Percentiles rank a stretch among this genome's conserved stretches.
Evolutionary conservation across 1,140 invertebrate species (phyloP).

Genomic region (Agraylea sexmaculata): DNA sequence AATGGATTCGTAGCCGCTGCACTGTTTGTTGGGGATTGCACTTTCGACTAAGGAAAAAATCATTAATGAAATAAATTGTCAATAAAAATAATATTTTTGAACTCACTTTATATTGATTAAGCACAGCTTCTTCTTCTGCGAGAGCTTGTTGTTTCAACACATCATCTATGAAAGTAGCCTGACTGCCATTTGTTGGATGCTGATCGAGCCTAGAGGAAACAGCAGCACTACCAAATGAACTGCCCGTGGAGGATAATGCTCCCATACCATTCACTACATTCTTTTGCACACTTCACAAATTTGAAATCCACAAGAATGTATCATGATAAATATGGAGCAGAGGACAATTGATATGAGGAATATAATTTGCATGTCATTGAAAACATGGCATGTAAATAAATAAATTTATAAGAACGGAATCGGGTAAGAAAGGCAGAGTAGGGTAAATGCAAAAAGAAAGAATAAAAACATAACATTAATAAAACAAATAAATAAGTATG

Average conservation of each 20-base stretch:
- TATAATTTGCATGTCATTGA: no score
- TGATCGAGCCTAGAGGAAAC: conserved; percentile 58
- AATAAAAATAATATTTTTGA: conserved; percentile 10
- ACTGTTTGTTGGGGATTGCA: conserved; percentile 57
- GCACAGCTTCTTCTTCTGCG: conserved; percentile 88
- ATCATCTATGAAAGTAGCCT: conserved; percentile 60
- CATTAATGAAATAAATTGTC: neutral
- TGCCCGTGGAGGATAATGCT: conserved; percentile 78
- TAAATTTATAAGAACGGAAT: no score
- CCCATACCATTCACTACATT: conserved; percentile 83
- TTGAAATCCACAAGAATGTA: neutral
- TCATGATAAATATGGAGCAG: no score
- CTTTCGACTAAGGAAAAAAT: conserved; percentile 52
- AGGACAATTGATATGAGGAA: no score
- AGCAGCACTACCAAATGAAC: conserved; percentile 70
- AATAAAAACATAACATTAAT: conserved; percentile 14
- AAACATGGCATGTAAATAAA: no score
- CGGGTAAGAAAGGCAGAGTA: no score
- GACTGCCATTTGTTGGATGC: conserved; percentile 47
- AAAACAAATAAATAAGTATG: conserved; percentile 17
- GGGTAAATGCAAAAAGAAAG: no score
- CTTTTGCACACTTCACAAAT: conserved; percentile 68
- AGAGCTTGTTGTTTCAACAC: conserved; percentile 73
- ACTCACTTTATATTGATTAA: conserved; percentile 88
- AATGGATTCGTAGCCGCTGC: conserved; percentile 72